phyloP scores from a whole-genome alignment of 2,888 invertebrate genomes.

The Lycia hirtaria region DNA sequence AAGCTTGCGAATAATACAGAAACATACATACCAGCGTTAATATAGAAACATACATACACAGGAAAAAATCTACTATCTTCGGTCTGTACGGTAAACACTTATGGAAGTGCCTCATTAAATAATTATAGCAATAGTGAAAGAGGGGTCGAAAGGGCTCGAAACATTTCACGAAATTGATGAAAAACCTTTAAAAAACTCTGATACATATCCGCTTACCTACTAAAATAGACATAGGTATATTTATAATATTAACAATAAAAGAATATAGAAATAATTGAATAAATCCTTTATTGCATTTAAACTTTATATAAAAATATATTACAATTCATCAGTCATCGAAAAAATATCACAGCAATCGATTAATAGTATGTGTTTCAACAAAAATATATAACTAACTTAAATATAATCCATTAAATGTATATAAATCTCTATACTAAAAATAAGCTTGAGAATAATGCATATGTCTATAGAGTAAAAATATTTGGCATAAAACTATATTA shows the following conservation, averaged over 20 bases:
- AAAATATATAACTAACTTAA: constrained; percentile 8
- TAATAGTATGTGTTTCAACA: constrained; percentile 40
- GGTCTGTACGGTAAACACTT: no score
- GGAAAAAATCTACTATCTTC: no score
- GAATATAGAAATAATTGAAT: not conserved
- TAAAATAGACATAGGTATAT: no score
- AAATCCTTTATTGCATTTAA: constrained; percentile 37
- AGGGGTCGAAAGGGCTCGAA: no score
- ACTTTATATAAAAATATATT: constrained; percentile 60
- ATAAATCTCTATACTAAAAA: not conserved
- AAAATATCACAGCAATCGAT: constrained; percentile 73
- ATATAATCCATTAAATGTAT: not conserved
- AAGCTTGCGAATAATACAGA: no score
- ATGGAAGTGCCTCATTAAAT: no score
- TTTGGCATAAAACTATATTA: constrained; percentile 16
- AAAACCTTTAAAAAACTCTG: no score
- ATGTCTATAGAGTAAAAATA: not conserved
- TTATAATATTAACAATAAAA: constrained; percentile 3
- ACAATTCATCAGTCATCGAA: constrained; percentile 68
- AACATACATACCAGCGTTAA: no score
- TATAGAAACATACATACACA: no score
- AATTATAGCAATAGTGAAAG: no score
- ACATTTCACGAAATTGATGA: no score
- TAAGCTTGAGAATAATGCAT: not conserved
- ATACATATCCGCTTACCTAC: no score